Percentiles rank a stretch among this genome's conserved stretches.
phyloP scores from a whole-genome alignment of 2,888 invertebrate species.

The Amphipyra tragopoginis region DNA sequence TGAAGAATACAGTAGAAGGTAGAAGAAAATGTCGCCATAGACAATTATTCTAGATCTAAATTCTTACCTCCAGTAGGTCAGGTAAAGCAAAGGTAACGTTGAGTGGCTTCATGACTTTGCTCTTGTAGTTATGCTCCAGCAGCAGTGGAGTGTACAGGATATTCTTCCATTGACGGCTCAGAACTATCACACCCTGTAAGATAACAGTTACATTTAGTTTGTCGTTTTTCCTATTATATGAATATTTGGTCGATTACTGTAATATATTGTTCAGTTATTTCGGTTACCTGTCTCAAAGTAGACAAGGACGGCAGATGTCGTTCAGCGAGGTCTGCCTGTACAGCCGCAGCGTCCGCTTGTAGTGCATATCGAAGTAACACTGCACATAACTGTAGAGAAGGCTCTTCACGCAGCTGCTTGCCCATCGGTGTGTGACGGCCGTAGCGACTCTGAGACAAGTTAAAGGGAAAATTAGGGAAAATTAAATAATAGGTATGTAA shows the following conservation, averaged over 20 bases:
- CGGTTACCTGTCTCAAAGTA: constrained; percentile 94
- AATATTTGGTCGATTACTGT: no score
- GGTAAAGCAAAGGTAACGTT: constrained; percentile 97
- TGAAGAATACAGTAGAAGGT: no score
- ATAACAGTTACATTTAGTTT: neutral
- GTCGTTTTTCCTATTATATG: no score
- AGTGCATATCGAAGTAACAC: constrained; percentile 96
- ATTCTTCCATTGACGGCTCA: constrained; percentile 99
- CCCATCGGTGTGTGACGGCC: constrained; percentile 96
- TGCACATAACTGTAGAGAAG: constrained; percentile 97
- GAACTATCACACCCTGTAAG: constrained; percentile 96
- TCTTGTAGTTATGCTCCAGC: constrained; percentile 96
- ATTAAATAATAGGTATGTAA: neutral
- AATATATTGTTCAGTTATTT: neutral
- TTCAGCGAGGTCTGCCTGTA: constrained; percentile 95
- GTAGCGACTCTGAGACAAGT: constrained; percentile 94
- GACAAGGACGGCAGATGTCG: constrained; percentile 96
- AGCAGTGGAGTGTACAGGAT: constrained; percentile 97
- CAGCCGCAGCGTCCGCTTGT: constrained; percentile 93
- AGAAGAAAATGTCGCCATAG: no score
- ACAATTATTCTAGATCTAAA: neutral
- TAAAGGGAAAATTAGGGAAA: no score
- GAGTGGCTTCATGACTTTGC: constrained; percentile 94
- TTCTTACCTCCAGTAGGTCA: constrained; percentile 94
- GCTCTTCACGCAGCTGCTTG: constrained; percentile 97